These are phyloP conservation scores for Schizopygopsis pylzovi DNA, from an alignment of 2,797 vertebrate species.

Conservation along the genomic window DNA sequence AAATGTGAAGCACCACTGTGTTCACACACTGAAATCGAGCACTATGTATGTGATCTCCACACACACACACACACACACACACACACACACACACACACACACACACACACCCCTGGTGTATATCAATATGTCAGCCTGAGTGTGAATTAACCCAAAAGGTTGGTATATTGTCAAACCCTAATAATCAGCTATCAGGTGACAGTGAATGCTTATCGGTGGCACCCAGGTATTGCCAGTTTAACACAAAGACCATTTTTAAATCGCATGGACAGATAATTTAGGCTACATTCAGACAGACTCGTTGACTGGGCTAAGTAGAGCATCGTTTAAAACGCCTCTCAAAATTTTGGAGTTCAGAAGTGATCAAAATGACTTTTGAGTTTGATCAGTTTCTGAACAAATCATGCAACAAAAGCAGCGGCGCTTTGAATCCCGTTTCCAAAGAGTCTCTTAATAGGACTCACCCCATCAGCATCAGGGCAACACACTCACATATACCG, in stretches of 20 bases:
- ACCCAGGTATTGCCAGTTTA: conserved; percentile 40
- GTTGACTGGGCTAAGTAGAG: not conserved
- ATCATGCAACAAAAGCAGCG: conserved; percentile 9
- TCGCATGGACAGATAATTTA: conserved; percentile 26
- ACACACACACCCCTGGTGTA: not conserved
- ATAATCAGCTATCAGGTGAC: conserved; percentile 30
- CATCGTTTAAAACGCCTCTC: not conserved
- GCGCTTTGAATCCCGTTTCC: conserved; percentile 39
- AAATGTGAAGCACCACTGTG: conserved; percentile 32
- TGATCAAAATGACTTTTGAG: conserved; percentile 38
- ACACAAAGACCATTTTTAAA: conserved; percentile 36
- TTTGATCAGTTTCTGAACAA: conserved; percentile 44
- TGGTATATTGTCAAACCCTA: conserved; percentile 27
- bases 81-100: not conserved
- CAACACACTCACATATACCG: conserved; percentile 47
- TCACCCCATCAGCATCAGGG: conserved; percentile 48
- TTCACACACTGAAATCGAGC: conserved; percentile 25
- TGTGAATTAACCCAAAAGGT: conserved; percentile 39
- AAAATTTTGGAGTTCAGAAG: conserved; percentile 13
- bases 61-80: not conserved
- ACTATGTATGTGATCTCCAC: conserved; percentile 13
- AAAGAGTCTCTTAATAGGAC: conserved; percentile 41
- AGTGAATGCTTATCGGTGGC: conserved; percentile 46
- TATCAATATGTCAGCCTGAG: conserved; percentile 2
- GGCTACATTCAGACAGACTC: conserved; percentile 13